Conservation (phyloP, 2,113 vertebrate genomes). For the Nyctereutes procyonoides region DNA sequence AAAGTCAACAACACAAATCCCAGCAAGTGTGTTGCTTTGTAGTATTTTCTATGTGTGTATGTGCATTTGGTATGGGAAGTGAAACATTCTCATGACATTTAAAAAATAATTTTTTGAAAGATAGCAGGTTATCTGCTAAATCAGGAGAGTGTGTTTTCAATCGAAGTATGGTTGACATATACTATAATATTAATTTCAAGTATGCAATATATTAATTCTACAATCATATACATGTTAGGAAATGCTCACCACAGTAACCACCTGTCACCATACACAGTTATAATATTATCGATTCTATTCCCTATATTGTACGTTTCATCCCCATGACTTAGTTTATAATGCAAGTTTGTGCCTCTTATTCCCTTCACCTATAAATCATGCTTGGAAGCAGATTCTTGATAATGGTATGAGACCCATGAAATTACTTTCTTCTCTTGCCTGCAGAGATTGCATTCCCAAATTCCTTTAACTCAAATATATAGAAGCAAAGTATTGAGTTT, state of each 20-base stretch:
- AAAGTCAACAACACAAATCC: conserved; percentile 8
- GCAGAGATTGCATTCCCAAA: not conserved
- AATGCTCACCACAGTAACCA: not conserved
- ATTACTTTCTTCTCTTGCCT: conserved; percentile 37
- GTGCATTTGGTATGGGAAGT: not conserved
- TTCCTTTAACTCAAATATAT: conserved; percentile 7
- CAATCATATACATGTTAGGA: not conserved
- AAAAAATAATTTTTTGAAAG: conserved; percentile 21
- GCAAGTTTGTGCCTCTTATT: not conserved
- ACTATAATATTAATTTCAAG: not conserved
- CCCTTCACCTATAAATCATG: not conserved
- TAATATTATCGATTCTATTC: not conserved
- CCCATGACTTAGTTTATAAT: not conserved
- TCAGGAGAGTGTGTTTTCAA: not conserved
- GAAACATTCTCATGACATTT: not conserved
- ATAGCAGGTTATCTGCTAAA: not conserved
- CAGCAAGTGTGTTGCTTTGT: not conserved
- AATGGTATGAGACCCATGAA: not conserved
- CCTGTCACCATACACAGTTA: not conserved
- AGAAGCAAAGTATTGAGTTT: conserved; percentile 46
- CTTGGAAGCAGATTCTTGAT: not conserved
- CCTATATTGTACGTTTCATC: not conserved
- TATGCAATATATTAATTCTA: not conserved
- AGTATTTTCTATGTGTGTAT: not conserved
- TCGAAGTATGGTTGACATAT: not conserved